phyloP scores from a whole-genome alignment of 2,797 vertebrate genomes.

The Pelochelys cantorii region DNA sequence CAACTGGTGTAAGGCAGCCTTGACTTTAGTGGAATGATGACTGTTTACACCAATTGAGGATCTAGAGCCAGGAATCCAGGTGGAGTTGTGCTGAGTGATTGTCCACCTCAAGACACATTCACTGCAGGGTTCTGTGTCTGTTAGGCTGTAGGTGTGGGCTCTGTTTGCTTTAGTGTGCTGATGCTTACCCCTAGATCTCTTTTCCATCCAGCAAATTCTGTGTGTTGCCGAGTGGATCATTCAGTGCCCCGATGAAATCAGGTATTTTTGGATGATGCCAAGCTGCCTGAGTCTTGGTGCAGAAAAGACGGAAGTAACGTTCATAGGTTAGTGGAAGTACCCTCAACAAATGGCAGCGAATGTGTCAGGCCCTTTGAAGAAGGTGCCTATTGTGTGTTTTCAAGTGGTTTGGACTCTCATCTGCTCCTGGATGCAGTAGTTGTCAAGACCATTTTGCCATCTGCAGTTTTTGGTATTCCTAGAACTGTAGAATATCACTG shows the following conservation, averaged over 20 bases:
- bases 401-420: not conserved
- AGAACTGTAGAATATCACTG: not conserved
- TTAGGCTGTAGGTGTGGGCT: slow-evolving; percentile 34
- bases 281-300: fast-evolving
- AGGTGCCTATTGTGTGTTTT: not conserved
- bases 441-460: not conserved
- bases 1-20: not conserved
- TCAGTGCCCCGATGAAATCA: not conserved
- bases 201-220: not conserved
- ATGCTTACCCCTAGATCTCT: fast-evolving
- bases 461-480: not conserved
- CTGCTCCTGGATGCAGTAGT: fast-evolving
- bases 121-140: slow-evolving; percentile 14
- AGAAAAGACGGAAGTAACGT: not conserved
- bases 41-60: slow-evolving; percentile 66
- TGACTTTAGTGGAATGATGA: slow-evolving; percentile 57
- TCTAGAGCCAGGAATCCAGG: slow-evolving; percentile 66
- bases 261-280: not conserved
- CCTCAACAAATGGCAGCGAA: not conserved
- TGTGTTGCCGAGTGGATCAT: not conserved
- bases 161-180: not conserved
- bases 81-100: slow-evolving; percentile 70
- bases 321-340: not conserved
- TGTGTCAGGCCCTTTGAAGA: not conserved
- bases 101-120: slow-evolving; percentile 64